Conservation (phyloP, 1,140 invertebrate species). For the Meloidogyne hapla region DNA sequence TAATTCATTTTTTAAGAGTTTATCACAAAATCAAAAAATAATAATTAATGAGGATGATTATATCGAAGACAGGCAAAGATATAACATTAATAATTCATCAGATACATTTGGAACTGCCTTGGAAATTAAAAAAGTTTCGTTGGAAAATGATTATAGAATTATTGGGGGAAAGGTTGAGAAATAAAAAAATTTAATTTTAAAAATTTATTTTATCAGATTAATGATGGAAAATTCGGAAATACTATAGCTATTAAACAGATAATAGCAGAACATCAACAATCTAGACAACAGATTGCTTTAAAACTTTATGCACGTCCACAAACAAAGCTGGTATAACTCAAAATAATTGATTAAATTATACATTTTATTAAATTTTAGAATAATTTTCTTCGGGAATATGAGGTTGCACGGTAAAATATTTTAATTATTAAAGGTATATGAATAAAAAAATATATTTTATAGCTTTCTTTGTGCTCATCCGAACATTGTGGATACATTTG, state of each 20-base stretch:
- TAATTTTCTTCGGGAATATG: constrained; percentile 69
- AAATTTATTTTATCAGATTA: background rate
- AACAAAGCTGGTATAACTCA: constrained; percentile 52
- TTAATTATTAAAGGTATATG: no score
- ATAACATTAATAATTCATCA: background rate
- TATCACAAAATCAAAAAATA: background rate
- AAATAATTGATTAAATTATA: constrained; percentile 1
- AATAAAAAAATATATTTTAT: background rate
- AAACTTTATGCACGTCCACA: constrained; percentile 57
- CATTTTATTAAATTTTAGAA: constrained; percentile 33
- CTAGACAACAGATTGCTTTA: constrained; percentile 50
- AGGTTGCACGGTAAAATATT: constrained; percentile 68
- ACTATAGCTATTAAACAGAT: constrained; percentile 44
- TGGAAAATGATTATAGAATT: constrained; percentile 29
- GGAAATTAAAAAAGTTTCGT: constrained; percentile 7
- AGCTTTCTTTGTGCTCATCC: constrained; percentile 69
- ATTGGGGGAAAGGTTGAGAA: background rate
- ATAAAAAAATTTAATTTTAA: background rate
- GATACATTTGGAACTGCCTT: background rate
- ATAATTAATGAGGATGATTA: background rate
- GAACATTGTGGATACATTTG: constrained; percentile 67
- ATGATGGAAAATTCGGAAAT: constrained; percentile 52
- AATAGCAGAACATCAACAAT: constrained; percentile 57
- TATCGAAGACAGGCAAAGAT: background rate
- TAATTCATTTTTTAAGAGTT: constrained; percentile 7